phyloP scores from a whole-genome alignment of 1,140 invertebrate species.

The Magallana gigas region DNA sequence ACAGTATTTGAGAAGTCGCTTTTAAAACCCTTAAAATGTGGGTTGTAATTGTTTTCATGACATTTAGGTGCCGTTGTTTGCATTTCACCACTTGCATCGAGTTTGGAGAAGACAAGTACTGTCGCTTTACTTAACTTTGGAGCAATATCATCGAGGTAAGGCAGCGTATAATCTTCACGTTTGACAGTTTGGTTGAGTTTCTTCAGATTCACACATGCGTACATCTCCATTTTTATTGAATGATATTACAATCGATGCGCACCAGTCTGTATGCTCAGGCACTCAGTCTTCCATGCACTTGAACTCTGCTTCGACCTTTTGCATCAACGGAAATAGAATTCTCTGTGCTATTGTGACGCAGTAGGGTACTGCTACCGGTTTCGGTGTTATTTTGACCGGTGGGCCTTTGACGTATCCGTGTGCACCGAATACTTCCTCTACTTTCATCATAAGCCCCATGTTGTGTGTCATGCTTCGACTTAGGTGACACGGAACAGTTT shows the following conservation, averaged over 20 bases:
- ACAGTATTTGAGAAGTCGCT: too few relatives aligned
- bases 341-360: conserved; percentile 20
- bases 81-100: conserved; percentile 43
- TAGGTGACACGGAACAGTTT: too few relatives aligned
- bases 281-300: conserved; percentile 62
- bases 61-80: too few relatives aligned
- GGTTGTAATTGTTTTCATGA: too few relatives aligned
- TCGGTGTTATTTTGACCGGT: too few relatives aligned
- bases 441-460: conserved; percentile 12
- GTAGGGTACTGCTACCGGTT: conserved; percentile 32
- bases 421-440: neutral
- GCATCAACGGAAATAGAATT: conserved; percentile 59
- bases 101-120: conserved; percentile 44
- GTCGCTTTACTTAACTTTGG: conserved; percentile 45
- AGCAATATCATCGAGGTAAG: conserved; percentile 51
- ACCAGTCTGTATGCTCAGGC: conserved; percentile 61
- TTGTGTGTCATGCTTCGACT: neutral
- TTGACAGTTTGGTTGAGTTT: conserved; percentile 52
- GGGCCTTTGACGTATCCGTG: neutral
- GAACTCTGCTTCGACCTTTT: conserved; percentile 68
- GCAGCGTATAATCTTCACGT: conserved; percentile 46
- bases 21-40: too few relatives aligned
- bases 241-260: conserved; percentile 65
- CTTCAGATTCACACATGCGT: conserved; percentile 59
- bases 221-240: conserved; percentile 47